Evolutionary conservation across 2,113 vertebrate species (phyloP), one percentile per base, ranked within the genome.

Genomic region (Seriola dumerili): DNA sequence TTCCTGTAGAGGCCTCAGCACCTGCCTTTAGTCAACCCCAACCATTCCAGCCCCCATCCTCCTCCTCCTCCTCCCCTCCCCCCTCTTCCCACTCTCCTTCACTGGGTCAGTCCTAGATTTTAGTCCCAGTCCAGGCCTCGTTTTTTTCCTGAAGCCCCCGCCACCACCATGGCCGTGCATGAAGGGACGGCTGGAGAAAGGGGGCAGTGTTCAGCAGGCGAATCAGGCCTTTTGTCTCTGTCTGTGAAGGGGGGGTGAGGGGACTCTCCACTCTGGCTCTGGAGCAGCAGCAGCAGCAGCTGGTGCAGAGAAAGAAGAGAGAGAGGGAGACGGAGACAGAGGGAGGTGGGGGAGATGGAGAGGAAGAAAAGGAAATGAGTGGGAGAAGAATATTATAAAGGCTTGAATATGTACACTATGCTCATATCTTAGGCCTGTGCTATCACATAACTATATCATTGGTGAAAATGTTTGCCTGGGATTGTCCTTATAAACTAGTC

Each of bases 141-240:
- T 78, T 87, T 90, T 81, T 81, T 67, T 90, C 66, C 90, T 72
- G 83, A 82, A 88, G 83, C 88, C 89, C 71, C 82, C 13, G 10
- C 64, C 69, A 54, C 78, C 82, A 80, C 81, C 80, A 80, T 5
- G 57, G 76, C 78, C 8, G 65, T 89, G 77, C 86, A 86, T 90
- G 88, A 85, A 89, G 87, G 88, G 85, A 91, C 12, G 74, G 91
- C 67, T 80, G 78, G 91, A 89, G 84, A 82, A 78, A 91, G 91
- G 91, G 93, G 93, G 91, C 94, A 94, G 92, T 93, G 91, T 93
- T 94, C 90, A 92, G 93, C 92, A 91, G 90, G 87, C 89, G 85
- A 93, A 92, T 85, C 93, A 89, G 95, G 95, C 95, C 94, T 94
- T 95, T 96, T 95, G 95, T 95, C 88, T 96, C 71, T 84, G 91